Conservation (phyloP, 2,888 invertebrate species). For the Elysia crispata region DNA sequence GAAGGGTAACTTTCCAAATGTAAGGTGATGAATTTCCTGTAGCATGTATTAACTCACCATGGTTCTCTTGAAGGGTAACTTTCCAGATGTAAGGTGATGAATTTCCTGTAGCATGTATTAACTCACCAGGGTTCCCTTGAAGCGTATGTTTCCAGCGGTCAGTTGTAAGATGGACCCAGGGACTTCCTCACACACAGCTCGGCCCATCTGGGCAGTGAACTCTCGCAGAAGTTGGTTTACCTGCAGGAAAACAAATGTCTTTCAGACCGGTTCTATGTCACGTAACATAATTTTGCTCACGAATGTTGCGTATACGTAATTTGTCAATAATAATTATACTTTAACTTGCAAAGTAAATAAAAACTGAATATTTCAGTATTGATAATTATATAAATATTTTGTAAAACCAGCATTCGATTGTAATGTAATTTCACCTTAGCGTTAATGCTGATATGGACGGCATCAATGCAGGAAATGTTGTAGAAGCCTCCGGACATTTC, state of each 20-base stretch:
- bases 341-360: no score
- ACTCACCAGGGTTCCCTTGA: slow-evolving; percentile 49
- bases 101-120: no score
- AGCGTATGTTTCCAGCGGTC: slow-evolving; percentile 50
- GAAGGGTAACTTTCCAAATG: no score
- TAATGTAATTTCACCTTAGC: slow-evolving; percentile 51
- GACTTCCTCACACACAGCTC: slow-evolving; percentile 38
- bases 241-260: no score
- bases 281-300: no score
- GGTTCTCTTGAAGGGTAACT: slow-evolving; percentile 48
- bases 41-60: slow-evolving; percentile 38
- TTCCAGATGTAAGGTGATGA: slow-evolving; percentile 50
- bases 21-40: no score
- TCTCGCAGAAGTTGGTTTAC: slow-evolving; percentile 47
- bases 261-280: no score
- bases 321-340: no score
- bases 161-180: slow-evolving; percentile 48
- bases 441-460: slow-evolving; percentile 52
- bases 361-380: no score
- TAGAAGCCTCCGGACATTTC: slow-evolving; percentile 49
- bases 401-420: no score
- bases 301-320: no score
- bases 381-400: no score
- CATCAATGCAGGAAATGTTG: slow-evolving; percentile 53
- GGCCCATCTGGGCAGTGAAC: slow-evolving; percentile 45